phyloP scores from a whole-genome alignment of 2,888 invertebrate species.

The Hypercompe scribonia region DNA sequence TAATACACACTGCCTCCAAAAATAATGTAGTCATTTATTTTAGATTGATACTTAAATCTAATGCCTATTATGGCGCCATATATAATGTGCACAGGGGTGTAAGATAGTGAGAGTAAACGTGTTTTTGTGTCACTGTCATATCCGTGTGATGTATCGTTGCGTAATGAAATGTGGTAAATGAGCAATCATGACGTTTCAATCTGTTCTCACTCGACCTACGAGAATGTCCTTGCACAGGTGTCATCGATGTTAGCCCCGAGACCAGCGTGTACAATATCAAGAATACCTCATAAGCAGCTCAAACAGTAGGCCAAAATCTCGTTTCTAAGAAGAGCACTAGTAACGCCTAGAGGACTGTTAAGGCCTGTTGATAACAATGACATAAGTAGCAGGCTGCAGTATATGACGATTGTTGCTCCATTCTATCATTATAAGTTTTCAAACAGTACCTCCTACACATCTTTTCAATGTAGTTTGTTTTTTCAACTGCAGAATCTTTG shows the following conservation, averaged over 20 bases:
- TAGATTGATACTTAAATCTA: not conserved
- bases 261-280: not conserved
- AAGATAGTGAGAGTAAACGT: not conserved
- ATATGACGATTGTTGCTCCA: too few species aligned
- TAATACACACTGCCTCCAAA: not conserved
- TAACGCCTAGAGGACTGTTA: too few species aligned
- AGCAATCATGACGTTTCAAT: constrained; percentile 48
- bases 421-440: too few species aligned
- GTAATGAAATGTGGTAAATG: constrained; percentile 22
- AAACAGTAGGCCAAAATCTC: too few species aligned
- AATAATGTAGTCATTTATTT: not conserved
- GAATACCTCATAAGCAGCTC: not conserved
- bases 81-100: not conserved
- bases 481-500: too few species aligned
- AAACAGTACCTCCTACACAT: too few species aligned
- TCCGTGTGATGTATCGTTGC: not conserved
- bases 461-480: too few species aligned
- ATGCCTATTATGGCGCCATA: not conserved
- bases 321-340: too few species aligned
- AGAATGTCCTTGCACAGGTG: not conserved
- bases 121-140: not conserved
- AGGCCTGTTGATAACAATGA: too few species aligned
- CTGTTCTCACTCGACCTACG: constrained; percentile 19
- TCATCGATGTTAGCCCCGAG: not conserved
- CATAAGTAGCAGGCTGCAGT: too few species aligned